A percentile compares a stretch with the other conserved stretches of the same genome.
These are phyloP conservation scores for Protonemura montana DNA, from an alignment of 2,888 invertebrate species.

Conservation along the genomic window DNA sequence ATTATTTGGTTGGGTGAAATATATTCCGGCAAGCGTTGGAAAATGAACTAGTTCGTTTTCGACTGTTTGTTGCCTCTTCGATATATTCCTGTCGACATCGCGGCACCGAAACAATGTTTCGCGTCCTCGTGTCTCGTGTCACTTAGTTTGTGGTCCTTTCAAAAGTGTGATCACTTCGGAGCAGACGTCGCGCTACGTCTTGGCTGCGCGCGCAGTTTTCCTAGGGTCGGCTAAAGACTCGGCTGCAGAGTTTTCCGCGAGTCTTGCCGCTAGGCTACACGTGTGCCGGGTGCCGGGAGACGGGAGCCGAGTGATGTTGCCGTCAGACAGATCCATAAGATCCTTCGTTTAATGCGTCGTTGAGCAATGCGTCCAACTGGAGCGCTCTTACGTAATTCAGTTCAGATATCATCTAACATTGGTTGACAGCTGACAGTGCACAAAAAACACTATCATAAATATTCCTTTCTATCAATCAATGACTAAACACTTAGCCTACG, in stretches of 20 bases:
- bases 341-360: not conserved
- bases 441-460: not conserved
- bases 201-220: not conserved
- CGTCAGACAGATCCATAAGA: not conserved
- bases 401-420: not conserved
- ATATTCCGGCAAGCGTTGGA: conserved; percentile 8
- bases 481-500: not conserved
- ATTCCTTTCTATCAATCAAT: not conserved
- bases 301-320: not conserved
- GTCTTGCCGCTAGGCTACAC: not conserved
- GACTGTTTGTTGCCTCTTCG: not conserved
- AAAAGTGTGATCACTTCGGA: not conserved
- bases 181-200: not conserved
- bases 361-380: not conserved
- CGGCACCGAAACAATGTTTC: not conserved
- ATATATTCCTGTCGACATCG: not conserved
- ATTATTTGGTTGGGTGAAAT: conserved; percentile 21
- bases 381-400: not conserved
- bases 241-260: not conserved
- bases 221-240: not conserved
- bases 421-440: conserved; percentile 4
- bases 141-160: not conserved
- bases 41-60: conserved; percentile 25
- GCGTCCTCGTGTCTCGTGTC: not conserved
- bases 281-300: not conserved